Conservation (phyloP, 2,113 vertebrate genomes). For the Hippocampus barbouri region DNA sequence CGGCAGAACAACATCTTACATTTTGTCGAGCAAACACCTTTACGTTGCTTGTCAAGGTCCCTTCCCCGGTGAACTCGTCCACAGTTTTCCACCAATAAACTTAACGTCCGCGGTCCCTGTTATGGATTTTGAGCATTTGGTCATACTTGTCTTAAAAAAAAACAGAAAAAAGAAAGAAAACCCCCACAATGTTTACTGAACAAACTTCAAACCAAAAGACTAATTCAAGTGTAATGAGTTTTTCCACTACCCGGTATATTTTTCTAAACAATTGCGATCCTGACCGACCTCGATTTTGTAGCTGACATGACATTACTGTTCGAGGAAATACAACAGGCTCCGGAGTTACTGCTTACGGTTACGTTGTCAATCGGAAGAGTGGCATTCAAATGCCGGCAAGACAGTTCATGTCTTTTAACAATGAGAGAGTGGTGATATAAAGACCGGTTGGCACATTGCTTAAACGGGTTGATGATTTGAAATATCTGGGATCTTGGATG, state of each 20-base stretch:
- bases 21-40: conserved; percentile 75
- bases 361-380: too few species aligned
- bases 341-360: too few species aligned
- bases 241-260: not conserved
- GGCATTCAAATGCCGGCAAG: too few species aligned
- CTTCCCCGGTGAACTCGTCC: conserved; percentile 83
- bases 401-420: too few species aligned
- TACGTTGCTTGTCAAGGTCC: conserved; percentile 82
- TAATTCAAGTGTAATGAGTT: not conserved
- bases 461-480: too few species aligned
- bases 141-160: not conserved
- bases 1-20: conserved; percentile 11
- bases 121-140: conserved; percentile 4
- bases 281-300: not conserved
- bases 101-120: conserved; percentile 79
- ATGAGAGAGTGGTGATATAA: too few species aligned
- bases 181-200: not conserved
- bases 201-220: not conserved
- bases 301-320: not conserved
- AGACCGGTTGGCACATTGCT: too few species aligned
- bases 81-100: conserved; percentile 89
- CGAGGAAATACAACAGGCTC: too few species aligned
- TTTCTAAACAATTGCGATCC: not conserved
- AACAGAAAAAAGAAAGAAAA: not conserved
- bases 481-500: too few species aligned